phyloP scores from a whole-genome alignment of 2,888 invertebrate species.

The Hymenopus coronatus region DNA sequence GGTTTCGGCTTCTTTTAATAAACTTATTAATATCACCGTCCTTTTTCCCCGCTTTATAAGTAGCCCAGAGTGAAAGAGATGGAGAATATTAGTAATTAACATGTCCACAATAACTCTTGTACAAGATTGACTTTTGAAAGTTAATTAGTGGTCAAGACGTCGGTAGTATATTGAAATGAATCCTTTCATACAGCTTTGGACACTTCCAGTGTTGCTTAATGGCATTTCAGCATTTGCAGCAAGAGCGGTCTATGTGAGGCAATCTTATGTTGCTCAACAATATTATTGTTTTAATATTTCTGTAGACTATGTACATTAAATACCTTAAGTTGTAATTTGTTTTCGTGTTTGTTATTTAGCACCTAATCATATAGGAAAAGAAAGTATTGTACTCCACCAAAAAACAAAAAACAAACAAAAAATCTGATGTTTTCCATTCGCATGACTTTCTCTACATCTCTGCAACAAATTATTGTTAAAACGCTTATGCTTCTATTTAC shows the following conservation, averaged over 20 bases:
- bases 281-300: no score
- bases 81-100: slow-evolving; percentile 3
- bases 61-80: neutral
- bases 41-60: neutral
- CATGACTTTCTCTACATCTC: no score
- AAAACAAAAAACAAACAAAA: no score
- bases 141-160: slow-evolving; percentile 12
- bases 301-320: no score
- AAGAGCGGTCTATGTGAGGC: neutral
- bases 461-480: no score
- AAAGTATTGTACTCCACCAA: no score
- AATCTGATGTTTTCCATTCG: no score
- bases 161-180: slow-evolving; percentile 15
- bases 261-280: no score
- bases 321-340: no score
- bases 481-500: no score
- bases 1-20: neutral
- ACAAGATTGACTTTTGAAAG: slow-evolving; percentile 25
- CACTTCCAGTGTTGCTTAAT: neutral
- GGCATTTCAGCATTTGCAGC: neutral
- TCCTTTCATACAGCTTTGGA: neutral
- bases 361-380: no score
- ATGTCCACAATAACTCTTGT: slow-evolving; percentile 16
- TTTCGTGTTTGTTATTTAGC: no score
- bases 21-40: neutral